Conservation (phyloP, 2,113 vertebrate genomes). For the Motacilla tschutschensis region DNA sequence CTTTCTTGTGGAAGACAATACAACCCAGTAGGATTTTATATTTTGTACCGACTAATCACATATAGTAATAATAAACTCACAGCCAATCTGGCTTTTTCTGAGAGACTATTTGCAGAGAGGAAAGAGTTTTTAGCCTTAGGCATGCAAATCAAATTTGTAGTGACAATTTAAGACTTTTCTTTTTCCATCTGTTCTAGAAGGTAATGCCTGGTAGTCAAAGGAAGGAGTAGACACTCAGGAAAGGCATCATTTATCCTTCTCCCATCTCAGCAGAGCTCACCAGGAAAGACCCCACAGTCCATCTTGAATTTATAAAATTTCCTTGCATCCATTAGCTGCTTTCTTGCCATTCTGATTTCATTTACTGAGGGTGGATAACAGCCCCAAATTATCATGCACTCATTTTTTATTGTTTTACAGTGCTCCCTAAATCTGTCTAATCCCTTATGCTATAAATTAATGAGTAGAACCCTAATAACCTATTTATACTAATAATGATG, state of each 20-base stretch:
- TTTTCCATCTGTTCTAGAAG: neutral
- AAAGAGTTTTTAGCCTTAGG: neutral
- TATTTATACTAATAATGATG: neutral
- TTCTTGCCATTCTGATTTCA: neutral
- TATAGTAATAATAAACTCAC: neutral
- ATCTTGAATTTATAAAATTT: neutral
- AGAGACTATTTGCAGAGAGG: neutral
- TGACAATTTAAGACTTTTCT: neutral
- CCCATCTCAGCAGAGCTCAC: neutral
- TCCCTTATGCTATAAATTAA: neutral
- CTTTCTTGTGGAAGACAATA: neutral
- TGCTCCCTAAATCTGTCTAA: neutral
- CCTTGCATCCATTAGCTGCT: neutral
- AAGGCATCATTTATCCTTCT: neutral
- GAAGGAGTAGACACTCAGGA: neutral
- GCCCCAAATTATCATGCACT: neutral
- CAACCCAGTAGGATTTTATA: neutral
- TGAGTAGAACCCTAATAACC: neutral
- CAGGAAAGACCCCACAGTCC: neutral
- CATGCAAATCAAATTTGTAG: neutral
- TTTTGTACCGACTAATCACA: neutral
- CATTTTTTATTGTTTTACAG: neutral
- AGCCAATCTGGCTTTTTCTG: neutral
- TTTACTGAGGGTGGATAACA: neutral
- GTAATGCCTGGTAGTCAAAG: neutral